Base-by-base conservation (phyloP, 1,140 invertebrate genomes). In the Dryas iulia region DNA sequence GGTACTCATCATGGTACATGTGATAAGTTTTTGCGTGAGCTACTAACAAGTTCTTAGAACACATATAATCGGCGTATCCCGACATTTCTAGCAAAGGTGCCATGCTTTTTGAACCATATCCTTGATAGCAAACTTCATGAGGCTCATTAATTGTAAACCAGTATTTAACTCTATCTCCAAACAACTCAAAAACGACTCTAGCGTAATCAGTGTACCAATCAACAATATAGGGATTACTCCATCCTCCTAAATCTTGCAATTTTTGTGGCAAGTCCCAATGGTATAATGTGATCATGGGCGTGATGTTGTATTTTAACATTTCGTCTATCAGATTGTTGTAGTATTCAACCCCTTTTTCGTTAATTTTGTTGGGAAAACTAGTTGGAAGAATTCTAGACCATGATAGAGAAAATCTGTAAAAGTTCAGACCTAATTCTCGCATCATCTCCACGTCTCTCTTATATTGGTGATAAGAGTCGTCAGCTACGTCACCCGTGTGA, bases 121-220 rank as follows among this genome's bases (percentile, higher is more conserved):
- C 94, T 25, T 86, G 80, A 53, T 92, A 85, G 58, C 94, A 95
- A 18, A 94, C 80, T 71, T 94, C 92, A 76, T 89, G 87, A 1
- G 95, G 94, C 82, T 96, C 95, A 76, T 96, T 96, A 28, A 96
- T 92, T 1, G 95, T 96, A 1, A 94, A 93, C 94, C 95, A 96
- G 60, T 91, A 76, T 67, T 94, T 94, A 0, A 95, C 94, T 73
- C 93, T 90, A 84, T 95, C 93, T 1, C 95, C 95, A 72, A 94
- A 94, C 60, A 91, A 82, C 60, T 93, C 82, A 72, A 95, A 94
- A 2, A 92, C 87, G 2, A 95, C 59, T 35, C 92, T 83, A 0
- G 95, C 93, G 72, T 94, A 96, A 73, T 95, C 94, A 14, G 87
- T 92, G 71, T 94, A 95, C 77, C 93, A 92, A 8, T 94, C 93